Conservation (phyloP, 2,113 vertebrate species). For the Natator depressus region DNA sequence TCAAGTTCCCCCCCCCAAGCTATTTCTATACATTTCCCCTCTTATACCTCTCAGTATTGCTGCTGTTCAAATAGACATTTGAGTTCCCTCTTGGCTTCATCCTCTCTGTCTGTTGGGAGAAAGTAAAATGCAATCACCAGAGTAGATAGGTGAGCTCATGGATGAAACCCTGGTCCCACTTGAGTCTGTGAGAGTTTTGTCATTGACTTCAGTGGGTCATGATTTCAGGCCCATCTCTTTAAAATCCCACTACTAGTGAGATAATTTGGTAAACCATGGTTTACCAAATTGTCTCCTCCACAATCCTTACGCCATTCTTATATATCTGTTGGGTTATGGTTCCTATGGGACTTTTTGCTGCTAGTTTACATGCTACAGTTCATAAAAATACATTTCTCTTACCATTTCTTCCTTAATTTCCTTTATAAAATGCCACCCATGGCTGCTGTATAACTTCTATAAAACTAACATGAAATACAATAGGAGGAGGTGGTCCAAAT, state of each 20-base stretch:
- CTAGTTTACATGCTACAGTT: background rate
- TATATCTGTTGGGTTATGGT: background rate
- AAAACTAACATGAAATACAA: background rate
- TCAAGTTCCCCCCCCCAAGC: background rate
- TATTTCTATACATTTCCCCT: background rate
- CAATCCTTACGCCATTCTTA: background rate
- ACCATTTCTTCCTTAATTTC: background rate
- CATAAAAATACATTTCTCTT: background rate
- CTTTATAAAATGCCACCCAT: background rate
- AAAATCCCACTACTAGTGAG: background rate
- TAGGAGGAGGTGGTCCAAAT: background rate
- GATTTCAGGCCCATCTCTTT: background rate
- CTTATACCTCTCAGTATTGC: background rate
- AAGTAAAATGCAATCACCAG: fast-evolving
- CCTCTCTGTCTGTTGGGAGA: background rate
- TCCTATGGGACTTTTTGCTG: background rate
- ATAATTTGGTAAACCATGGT: background rate
- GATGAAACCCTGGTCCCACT: background rate
- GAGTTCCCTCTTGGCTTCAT: background rate
- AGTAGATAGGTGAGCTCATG: fast-evolving
- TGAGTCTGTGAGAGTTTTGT: fast-evolving
- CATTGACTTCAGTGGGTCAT: background rate
- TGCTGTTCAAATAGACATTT: background rate
- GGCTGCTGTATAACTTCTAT: background rate
- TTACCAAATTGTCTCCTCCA: background rate